Conservation (phyloP, 1,140 invertebrate genomes). For the Tigriopus japonicus region DNA sequence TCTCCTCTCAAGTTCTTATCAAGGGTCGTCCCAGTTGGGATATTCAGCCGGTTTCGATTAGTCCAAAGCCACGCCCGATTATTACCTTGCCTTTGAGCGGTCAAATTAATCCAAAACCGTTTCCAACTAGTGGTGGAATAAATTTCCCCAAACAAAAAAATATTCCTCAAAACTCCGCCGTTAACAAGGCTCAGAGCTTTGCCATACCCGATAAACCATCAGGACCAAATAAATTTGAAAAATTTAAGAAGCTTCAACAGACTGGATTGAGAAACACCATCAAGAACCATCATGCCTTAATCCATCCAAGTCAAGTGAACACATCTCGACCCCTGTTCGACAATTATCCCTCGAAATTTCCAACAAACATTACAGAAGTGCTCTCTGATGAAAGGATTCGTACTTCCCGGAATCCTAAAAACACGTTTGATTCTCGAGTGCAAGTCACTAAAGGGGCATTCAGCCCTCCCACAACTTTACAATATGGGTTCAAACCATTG, state of each 20-base stretch:
- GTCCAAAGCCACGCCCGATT: neutral
- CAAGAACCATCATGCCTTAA: neutral
- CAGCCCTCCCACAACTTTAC: neutral
- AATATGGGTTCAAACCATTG: neutral
- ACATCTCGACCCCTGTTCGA: neutral
- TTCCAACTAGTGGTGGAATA: neutral
- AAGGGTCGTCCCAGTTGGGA: neutral
- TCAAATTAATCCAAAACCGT: neutral
- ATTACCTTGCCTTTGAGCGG: neutral
- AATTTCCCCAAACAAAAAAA: neutral
- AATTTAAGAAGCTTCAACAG: neutral
- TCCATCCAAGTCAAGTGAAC: neutral
- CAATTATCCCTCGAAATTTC: no score
- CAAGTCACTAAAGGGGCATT: neutral
- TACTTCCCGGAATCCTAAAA: neutral
- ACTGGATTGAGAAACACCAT: slow-evolving; percentile 1
- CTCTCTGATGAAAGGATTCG: no score
- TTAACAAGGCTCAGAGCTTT: neutral
- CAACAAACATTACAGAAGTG: no score
- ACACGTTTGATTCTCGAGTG: neutral
- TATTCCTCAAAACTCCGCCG: neutral
- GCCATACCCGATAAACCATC: neutral
- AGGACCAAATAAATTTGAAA: neutral
- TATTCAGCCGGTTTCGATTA: neutral
- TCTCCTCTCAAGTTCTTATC: neutral